Percentiles rank a stretch among this genome's conserved stretches.
Evolutionary conservation across 2,113 vertebrate genomes (phyloP).

Genomic region (Ardeotis arabs): DNA sequence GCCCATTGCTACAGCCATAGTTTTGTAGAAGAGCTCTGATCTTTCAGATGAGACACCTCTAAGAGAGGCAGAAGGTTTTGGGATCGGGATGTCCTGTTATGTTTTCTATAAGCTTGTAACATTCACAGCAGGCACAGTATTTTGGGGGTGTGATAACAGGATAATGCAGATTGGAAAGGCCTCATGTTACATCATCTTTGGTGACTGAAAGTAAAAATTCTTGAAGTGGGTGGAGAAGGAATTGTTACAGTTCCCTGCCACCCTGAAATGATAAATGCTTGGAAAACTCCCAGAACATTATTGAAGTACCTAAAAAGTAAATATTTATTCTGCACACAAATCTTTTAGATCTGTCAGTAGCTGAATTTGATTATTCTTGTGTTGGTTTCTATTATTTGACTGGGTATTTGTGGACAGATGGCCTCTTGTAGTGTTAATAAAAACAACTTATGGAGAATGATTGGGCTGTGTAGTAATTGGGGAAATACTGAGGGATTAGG

Average conservation of each 20-base stretch:
- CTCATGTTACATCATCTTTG: constrained; percentile 24
- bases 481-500: constrained; percentile 35
- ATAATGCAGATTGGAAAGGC: constrained; percentile 2
- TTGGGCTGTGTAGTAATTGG: constrained; percentile 27
- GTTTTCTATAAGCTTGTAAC: not conserved
- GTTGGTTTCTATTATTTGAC: constrained; percentile 38
- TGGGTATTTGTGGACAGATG: constrained; percentile 58
- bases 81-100: not conserved
- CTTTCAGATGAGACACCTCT: not conserved
- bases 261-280: constrained; percentile 28
- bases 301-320: constrained; percentile 21
- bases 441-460: constrained; percentile 50
- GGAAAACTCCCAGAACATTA: not conserved
- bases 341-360: constrained; percentile 30
- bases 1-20: not conserved
- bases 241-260: not conserved
- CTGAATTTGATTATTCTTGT: constrained; percentile 32
- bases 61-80: not conserved
- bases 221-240: constrained; percentile 38
- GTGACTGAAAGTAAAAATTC: constrained; percentile 41
- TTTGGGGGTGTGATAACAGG: not conserved
- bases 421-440: constrained; percentile 50
- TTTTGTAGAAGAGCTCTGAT: not conserved
- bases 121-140: not conserved
- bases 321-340: constrained; percentile 34